Base-by-base conservation (phyloP, 2,797 vertebrate species). In the Gorsachius magnificus region DNA sequence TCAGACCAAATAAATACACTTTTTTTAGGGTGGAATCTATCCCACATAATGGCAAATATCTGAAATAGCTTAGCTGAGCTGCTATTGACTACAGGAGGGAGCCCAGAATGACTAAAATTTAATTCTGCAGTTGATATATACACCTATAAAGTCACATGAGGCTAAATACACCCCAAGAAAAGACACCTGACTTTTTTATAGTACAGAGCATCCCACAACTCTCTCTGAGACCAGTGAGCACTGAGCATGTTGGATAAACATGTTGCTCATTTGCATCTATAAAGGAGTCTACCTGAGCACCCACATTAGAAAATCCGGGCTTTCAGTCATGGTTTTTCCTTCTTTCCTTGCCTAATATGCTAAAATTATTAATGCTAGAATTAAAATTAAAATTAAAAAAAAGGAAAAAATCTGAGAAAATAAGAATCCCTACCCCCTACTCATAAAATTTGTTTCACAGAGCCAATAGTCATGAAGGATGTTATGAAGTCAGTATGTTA, bases 381-480 rank as follows among this genome's bases (percentile, higher is more conserved):
- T 53, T 21, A 5, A 8, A 41, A 38, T 38, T 38, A 38, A 13
- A 5, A n/a, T n/a, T n/a, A n/a, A 16, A 45, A 48, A 20, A 10
- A 43, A 43, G 7, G 0, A 5, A 74, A 61, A 65, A 70, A 28
- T 2, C 21, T 20, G 33, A 63, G 22, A 70, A 77, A 83, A 46
- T 13, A 8, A 26, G 56, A 56, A 9, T 50, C 16, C 5, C 4
- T 3, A 9, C 7, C 18, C 12, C 26, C 3, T 68, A 12, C 10
- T 54, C 5, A 1, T 20, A 60, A 96, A 82, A 83, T 84, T 95
- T 95, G 5, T 95, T 94, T 97, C 68, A 90, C 51, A 68, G 78
- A 94, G 71, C 33, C 19, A 81, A 10, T 57, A 72, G 43, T 93
- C 65, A 48, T 76, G 64, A 66, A 87, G 21, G 13, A 83, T 45